These are phyloP conservation scores for Pygathrix nemaeus DNA, from an alignment of 2,113 vertebrate species.

Conservation along the genomic window DNA sequence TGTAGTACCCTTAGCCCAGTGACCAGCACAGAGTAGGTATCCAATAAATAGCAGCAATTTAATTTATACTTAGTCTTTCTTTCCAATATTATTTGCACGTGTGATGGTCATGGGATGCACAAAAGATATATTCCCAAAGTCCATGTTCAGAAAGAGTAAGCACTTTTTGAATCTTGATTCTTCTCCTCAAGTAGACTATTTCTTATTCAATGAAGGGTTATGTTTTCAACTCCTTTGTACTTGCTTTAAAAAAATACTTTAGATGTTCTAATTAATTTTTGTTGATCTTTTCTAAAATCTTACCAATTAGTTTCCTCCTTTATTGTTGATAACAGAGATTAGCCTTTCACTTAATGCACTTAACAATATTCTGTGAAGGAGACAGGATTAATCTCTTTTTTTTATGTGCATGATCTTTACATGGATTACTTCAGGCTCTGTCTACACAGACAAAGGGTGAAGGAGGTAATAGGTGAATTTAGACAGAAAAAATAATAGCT, in stretches of 20 bases:
- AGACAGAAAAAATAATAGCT: background rate
- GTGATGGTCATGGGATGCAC: background rate
- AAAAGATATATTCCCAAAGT: background rate
- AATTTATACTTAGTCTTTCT: background rate
- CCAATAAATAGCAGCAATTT: background rate
- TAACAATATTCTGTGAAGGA: background rate
- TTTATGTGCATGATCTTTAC: background rate
- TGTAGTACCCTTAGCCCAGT: background rate
- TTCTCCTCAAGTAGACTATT: background rate
- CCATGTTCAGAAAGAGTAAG: background rate
- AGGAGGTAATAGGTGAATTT: background rate
- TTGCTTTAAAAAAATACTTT: background rate
- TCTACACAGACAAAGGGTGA: background rate
- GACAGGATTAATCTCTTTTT: background rate
- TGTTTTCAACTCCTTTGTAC: background rate
- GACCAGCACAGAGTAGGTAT: background rate
- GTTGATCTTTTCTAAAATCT: conserved; percentile 38
- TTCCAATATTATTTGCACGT: background rate
- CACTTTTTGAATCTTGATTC: background rate
- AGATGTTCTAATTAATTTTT: background rate
- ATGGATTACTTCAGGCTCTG: background rate
- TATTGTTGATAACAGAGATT: background rate
- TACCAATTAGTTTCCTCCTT: background rate
- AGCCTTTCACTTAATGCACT: background rate
- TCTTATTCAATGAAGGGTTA: background rate